Base-by-base conservation (phyloP, 2,888 invertebrate species). In the Sinodicranocentrus sp. region DNA sequence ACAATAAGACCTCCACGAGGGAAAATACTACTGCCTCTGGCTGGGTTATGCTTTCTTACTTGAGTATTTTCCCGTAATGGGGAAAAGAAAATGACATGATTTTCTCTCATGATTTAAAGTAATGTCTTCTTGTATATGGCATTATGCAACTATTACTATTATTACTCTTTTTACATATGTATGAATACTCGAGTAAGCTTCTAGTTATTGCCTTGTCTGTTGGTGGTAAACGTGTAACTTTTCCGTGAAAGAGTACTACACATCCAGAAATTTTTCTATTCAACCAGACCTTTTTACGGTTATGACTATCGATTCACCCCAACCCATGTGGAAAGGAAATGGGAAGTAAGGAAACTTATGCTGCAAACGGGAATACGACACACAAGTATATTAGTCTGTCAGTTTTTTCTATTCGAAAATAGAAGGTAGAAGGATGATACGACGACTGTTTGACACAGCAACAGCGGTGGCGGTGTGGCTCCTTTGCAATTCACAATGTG, bases 61-160 rank as follows among this genome's bases (percentile, higher is more conserved):
- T n/a, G n/a, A n/a, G n/a, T 23, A 63, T 75, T 19, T 76, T 77
- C 59, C 28, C 0, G 48, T 28, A 70, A 68, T 59, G 75, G 48
- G 26, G 15, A 61, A 59, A 48, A 10, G 82, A 79, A 82, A 82
- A 82, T 33, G 82, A 75, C 82, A 73, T 39, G 63, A 80, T 80
- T 73, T 73, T 73, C 73, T 71, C 73, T 39, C 43, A 82, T 82
- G 82, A 82, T 82, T 82, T 75, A 75, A 68, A 48, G 73, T 82
- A 82, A 82, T 68, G 82, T 44, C 48, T 67, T 39, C 73, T 73
- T 73, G 71, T 78, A 59, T 73, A 73, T 48, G 48, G 52, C 43
- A 79, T 71, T 71, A 65, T 63, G 65, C 23, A 54, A 54, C 72
- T 80, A 65, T 65, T 63, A 57, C 73, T 59, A 70, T 70, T 78